These are phyloP conservation scores for Myiozetetes cayanensis DNA, from an alignment of 2,113 vertebrate genomes.

Conservation along the genomic window DNA sequence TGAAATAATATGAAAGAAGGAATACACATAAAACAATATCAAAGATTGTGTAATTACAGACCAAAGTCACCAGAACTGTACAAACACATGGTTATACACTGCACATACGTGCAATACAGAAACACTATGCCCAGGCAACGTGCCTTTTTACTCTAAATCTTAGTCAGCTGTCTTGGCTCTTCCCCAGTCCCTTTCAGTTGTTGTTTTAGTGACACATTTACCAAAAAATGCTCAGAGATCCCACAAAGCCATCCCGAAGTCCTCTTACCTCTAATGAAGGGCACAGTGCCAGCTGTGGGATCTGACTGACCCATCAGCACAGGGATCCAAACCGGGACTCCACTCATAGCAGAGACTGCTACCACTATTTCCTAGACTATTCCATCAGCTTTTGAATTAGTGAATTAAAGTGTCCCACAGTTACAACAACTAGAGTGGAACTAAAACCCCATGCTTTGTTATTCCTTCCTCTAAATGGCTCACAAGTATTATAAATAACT, in stretches of 20 bases:
- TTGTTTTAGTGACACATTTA: neutral
- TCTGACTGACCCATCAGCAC: neutral
- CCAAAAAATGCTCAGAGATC: neutral
- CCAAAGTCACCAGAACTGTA: neutral
- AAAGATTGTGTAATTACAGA: neutral
- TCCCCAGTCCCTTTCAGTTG: neutral
- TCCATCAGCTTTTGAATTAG: neutral
- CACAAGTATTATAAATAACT: neutral
- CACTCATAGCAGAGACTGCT: neutral
- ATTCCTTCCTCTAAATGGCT: neutral
- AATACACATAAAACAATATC: neutral
- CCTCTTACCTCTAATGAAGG: fast-evolving
- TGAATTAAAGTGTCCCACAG: neutral
- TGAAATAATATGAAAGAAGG: neutral
- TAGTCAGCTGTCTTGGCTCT: neutral
- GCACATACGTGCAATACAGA: fast-evolving
- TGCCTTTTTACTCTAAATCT: neutral
- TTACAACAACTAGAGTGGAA: neutral
- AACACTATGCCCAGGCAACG: neutral
- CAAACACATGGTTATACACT: neutral
- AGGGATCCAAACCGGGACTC: neutral
- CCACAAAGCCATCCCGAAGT: neutral
- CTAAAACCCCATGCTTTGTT: neutral
- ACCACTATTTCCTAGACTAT: neutral
- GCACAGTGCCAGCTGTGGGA: fast-evolving